phyloP scores from a whole-genome alignment of 2,113 vertebrate genomes.

The Craseonycteris thonglongyai region DNA sequence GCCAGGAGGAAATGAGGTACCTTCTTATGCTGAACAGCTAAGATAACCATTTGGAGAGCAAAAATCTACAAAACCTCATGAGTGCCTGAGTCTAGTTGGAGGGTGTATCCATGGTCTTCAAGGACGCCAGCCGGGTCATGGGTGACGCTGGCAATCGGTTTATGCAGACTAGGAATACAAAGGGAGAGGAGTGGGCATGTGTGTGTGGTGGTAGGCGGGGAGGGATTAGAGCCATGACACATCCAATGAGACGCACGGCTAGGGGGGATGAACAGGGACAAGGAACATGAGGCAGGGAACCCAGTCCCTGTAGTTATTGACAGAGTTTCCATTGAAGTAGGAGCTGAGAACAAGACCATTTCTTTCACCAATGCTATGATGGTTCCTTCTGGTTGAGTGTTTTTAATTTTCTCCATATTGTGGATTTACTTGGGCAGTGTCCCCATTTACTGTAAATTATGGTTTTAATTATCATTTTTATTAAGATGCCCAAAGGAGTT shows the following conservation, averaged over 20 bases:
- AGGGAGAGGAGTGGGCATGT: fast-evolving
- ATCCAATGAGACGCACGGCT: fast-evolving
- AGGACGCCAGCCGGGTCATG: not conserved
- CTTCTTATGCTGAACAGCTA: not conserved
- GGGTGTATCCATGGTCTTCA: not conserved
- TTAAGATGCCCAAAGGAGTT: slow-evolving; percentile 70
- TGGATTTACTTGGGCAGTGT: slow-evolving; percentile 50
- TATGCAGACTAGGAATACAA: not conserved
- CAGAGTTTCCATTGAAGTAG: fast-evolving
- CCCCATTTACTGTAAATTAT: slow-evolving; percentile 73
- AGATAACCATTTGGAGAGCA: not conserved
- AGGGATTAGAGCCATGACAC: too few relatives aligned
- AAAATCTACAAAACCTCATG: not conserved
- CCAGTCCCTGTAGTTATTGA: not conserved
- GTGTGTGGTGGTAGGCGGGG: fast-evolving
- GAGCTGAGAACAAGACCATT: not conserved
- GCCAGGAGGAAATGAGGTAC: not conserved
- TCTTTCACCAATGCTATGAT: not conserved
- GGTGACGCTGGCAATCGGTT: fast-evolving
- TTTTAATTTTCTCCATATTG: slow-evolving; percentile 59
- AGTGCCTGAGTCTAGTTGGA: not conserved
- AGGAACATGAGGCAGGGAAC: not conserved
- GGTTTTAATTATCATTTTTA: slow-evolving; percentile 76
- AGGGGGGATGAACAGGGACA: not conserved
- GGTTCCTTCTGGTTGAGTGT: slow-evolving; percentile 20